phyloP scores from a whole-genome alignment of 2,797 vertebrate genomes.

The Momotus momota region DNA sequence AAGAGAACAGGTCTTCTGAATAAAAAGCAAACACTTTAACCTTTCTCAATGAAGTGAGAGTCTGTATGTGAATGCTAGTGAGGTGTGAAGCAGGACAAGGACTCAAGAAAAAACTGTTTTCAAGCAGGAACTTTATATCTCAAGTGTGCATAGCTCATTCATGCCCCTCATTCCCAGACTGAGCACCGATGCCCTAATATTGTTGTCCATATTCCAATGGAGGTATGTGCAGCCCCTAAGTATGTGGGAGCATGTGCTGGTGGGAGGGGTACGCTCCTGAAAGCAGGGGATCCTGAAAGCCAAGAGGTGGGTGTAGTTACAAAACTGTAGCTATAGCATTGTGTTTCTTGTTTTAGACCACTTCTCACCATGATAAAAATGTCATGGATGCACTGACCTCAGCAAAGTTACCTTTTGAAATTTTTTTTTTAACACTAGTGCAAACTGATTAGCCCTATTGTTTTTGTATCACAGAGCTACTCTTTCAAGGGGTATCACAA shows the following conservation, averaged over 20 bases:
- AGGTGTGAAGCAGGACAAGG: not conserved
- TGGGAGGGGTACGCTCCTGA: not conserved
- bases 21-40: constrained; percentile 63
- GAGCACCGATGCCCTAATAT: not conserved
- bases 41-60: not conserved
- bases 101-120: not conserved
- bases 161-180: accelerated
- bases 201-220: accelerated
- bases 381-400: not conserved
- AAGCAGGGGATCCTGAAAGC: not conserved
- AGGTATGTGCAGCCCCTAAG: not conserved
- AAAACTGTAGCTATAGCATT: not conserved
- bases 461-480: not conserved
- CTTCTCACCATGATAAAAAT: not conserved
- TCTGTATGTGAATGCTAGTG: not conserved
- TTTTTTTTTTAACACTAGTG: too few species aligned
- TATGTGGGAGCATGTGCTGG: accelerated
- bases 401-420: not conserved
- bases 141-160: accelerated
- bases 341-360: not conserved
- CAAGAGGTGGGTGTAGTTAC: not conserved
- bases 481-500: not conserved
- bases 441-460: not conserved
- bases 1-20: constrained; percentile 32
- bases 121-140: not conserved